A percentile compares a stretch with the other conserved stretches of the same genome.
Evolutionary conservation across 2,797 vertebrate species (phyloP).

Genomic region (Melanotaenia nigrans): DNA sequence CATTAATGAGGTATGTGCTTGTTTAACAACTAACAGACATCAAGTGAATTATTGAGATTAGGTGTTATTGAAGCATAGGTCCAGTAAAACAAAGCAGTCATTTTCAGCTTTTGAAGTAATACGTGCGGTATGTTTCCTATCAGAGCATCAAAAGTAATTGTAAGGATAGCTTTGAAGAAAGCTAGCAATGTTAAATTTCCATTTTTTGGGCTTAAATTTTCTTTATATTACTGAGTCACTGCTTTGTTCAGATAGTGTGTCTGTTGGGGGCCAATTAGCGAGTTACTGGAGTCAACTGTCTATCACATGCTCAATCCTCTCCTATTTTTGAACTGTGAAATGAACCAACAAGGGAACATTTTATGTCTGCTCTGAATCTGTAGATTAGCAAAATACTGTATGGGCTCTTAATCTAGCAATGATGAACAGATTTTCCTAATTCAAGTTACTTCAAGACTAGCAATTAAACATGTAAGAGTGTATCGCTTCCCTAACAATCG

Average conservation of each 20-base stretch:
- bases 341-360: slow-evolving; percentile 50
- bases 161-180: slow-evolving; percentile 31
- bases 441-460: slow-evolving; percentile 21
- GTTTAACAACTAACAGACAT: slow-evolving; percentile 18
- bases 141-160: slow-evolving; percentile 44
- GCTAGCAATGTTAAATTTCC: slow-evolving; percentile 15
- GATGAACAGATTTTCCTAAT: slow-evolving; percentile 48
- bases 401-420: slow-evolving; percentile 32
- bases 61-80: slow-evolving; percentile 27
- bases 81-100: slow-evolving; percentile 38
- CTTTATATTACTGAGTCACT: slow-evolving; percentile 39
- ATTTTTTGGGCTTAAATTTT: slow-evolving; percentile 40
- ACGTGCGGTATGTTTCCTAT: slow-evolving; percentile 39
- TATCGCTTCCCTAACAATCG: slow-evolving; percentile 25
- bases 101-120: slow-evolving; percentile 51
- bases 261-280: slow-evolving; percentile 68
- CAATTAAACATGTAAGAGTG: slow-evolving; percentile 36
- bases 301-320: slow-evolving; percentile 45
- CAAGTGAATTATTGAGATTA: slow-evolving; percentile 35
- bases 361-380: slow-evolving; percentile 37
- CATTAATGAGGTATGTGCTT: slow-evolving; percentile 1
- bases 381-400: slow-evolving; percentile 42
- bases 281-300: slow-evolving; percentile 59
- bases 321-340: slow-evolving; percentile 47
- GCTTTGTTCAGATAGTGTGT: slow-evolving; percentile 50